Evolutionary conservation across 2,797 vertebrate genomes (phyloP), one percentile per base, ranked within the genome.

Genomic region (Eulemur albifrons): DNA sequence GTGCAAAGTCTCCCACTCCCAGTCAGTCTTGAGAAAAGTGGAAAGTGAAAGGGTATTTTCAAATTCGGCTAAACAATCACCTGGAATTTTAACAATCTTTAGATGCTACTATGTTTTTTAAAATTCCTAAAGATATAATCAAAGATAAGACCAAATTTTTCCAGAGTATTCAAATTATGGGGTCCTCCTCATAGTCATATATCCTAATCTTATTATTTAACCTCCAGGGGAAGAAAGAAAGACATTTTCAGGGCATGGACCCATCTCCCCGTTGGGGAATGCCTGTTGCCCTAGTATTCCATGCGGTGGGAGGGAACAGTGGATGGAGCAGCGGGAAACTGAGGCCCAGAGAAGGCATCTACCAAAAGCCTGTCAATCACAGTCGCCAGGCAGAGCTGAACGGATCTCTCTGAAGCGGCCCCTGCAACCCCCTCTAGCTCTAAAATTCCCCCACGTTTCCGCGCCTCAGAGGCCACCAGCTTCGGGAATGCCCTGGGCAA

Each of bases 101-200:
- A 73, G 61, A 54, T 65, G 35, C 30, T 72, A 48, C 18, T 9
- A 50, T 21, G 18, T 3, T 69, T 90, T 88, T 57, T 43, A 69
- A 70, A 94, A 84, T 93, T 87, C 72, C 88, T 57, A 73, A 93
- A 81, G 17, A 13, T 88, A 63, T 18, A 87, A 87, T 27, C 50
- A 50, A 70, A 90, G 45, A 87, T 72, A 70, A 84, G 84, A 67
- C 12, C 73, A 93, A 67, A n/a, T 48, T 43, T 89, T 77, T 90
- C 76, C 43, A 40, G 0, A 20, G 48, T 50, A 32, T 59, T 92
- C 77, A 23, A 21, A 82, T 23, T 25, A 72, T 48, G 70, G 43
- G 30, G 10, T 79, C 63, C 9, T 87, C 85, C 72, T 87, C 48
- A 65, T 20, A 87, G 30, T 61, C 35, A 67, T 32, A 10, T 65